Evolutionary conservation across 2,797 vertebrate species (phyloP), one percentile per base, ranked within the genome.

Genomic region (Onychomys torridus): DNA sequence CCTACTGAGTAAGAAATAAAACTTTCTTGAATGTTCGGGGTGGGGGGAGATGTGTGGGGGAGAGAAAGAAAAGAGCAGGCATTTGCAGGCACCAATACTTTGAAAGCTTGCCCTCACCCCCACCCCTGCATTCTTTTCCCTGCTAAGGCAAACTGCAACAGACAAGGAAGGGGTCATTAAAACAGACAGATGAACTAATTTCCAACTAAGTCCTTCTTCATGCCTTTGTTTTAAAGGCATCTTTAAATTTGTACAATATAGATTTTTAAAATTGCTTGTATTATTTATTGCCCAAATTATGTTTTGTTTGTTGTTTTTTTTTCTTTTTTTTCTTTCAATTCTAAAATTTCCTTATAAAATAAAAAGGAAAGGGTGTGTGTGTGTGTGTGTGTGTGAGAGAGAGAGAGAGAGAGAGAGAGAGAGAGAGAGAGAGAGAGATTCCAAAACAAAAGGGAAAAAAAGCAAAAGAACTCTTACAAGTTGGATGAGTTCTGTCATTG

Each of bases 291-390:
- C 43, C 55, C 95, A 69, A 95, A 49, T 76, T 94, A 13, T 86
- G 90, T 90, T 34, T 17, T 49, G 19, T n/a, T n/a, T 25, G 21
- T 2, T 78, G 16, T 17, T 29, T 78, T 69, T 13, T 55, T 55
- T 55, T 57, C 49, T 63, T 89, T 71, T 73, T 57, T 81, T 81
- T 29, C 75, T 14, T 92, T 12, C 1, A 61, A 17, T n/a, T 77
- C 84, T 95, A 96, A 96, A 90, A 78, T 75, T 98, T 94, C 93
- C 97, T 98, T 98, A 96, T 98, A 97, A 82, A 93, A 86, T 95
- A 97, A 98, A 86, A 98, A 98, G 98, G 97, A 97, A 91, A 95
- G 21, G 29, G 29, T 1, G 16, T 11, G 11, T 46, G 43, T 11
- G 49, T 49, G 49, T 49, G 49, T 49, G 49, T 49, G 49, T 49